Evolutionary conservation across 2,888 invertebrate species (phyloP).

Genomic region (Polydrusus tereticollis): DNA sequence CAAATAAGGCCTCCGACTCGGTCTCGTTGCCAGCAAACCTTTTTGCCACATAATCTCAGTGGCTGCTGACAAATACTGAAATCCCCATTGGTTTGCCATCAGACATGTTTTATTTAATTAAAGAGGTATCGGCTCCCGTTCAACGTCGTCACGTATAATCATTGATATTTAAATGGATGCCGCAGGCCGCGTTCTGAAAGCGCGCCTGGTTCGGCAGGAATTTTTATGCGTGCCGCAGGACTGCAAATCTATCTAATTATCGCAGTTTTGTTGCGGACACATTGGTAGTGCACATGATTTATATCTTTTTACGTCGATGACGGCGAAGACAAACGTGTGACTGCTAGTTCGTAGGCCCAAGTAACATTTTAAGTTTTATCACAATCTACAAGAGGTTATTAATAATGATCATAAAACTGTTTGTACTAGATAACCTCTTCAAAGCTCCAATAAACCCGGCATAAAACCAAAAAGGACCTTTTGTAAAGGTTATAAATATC

Average conservation of each 20-base stretch:
- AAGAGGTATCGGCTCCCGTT: constrained; percentile 61
- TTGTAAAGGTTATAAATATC: too few species aligned
- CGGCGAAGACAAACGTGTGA: too few species aligned
- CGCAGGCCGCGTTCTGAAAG: constrained; percentile 51
- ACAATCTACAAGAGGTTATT: too few species aligned
- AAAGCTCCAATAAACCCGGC: too few species aligned
- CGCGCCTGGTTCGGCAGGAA: constrained; percentile 52
- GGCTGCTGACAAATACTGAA: constrained; percentile 64
- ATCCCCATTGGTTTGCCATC: constrained; percentile 63
- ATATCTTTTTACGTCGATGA: constrained; percentile 22
- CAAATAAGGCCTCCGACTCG: constrained; percentile 61
- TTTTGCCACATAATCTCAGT: constrained; percentile 65
- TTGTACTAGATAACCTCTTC: too few species aligned
- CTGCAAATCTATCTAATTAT: constrained; percentile 47
- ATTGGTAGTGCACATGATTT: constrained; percentile 41
- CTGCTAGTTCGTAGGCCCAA: too few species aligned
- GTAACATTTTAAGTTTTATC: too few species aligned
- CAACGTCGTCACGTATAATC: constrained; percentile 60
- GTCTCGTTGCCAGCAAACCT: constrained; percentile 61
- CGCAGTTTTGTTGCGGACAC: constrained; percentile 30
- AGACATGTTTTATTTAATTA: constrained; percentile 65
- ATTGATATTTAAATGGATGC: constrained; percentile 61
- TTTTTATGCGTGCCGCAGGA: constrained; percentile 50
- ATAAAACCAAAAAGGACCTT: too few species aligned
- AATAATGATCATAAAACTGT: too few species aligned